A percentile compares a stretch with the other conserved stretches of the same genome.
phyloP scores from a whole-genome alignment of 2,888 invertebrate species.

The Parnassius mnemosyne region DNA sequence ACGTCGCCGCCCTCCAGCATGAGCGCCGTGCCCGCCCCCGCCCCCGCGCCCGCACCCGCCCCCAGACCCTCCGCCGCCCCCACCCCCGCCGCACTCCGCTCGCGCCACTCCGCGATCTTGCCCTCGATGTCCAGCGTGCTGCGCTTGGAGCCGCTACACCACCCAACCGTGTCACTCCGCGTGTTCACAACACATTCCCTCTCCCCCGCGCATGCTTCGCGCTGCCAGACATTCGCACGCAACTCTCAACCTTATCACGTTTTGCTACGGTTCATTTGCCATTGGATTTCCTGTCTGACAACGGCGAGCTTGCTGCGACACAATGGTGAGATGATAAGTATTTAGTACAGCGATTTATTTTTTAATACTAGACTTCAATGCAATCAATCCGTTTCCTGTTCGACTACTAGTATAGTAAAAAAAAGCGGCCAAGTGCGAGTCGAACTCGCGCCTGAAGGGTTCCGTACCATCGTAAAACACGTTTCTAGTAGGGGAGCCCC shows the following conservation, averaged over 20 bases:
- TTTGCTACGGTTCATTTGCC: no score
- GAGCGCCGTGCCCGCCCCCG: conserved; percentile 45
- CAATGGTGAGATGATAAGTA: neutral
- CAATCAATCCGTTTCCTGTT: no score
- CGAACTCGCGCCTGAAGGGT: no score
- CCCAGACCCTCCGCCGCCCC: conserved; percentile 31
- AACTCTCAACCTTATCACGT: neutral
- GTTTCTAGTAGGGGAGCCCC: no score
- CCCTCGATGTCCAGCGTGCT: conserved; percentile 78
- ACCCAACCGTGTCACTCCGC: conserved; percentile 23
- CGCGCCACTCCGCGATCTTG: conserved; percentile 74
- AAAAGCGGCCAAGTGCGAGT: no score
- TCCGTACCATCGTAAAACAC: no score
- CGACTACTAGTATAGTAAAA: no score
- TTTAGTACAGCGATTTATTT: neutral
- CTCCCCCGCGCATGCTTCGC: neutral
- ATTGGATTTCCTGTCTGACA: neutral
- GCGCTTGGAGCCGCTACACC: conserved; percentile 68
- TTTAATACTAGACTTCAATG: no score
- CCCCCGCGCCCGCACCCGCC: conserved; percentile 23
- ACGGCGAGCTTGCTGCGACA: neutral
- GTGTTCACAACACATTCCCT: neutral
- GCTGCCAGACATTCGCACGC: neutral
- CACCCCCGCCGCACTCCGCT: conserved; percentile 47
- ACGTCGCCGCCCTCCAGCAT: conserved; percentile 61